Evolutionary conservation across 1,140 invertebrate genomes (phyloP).

Genomic region (Drosophila novamexicana): DNA sequence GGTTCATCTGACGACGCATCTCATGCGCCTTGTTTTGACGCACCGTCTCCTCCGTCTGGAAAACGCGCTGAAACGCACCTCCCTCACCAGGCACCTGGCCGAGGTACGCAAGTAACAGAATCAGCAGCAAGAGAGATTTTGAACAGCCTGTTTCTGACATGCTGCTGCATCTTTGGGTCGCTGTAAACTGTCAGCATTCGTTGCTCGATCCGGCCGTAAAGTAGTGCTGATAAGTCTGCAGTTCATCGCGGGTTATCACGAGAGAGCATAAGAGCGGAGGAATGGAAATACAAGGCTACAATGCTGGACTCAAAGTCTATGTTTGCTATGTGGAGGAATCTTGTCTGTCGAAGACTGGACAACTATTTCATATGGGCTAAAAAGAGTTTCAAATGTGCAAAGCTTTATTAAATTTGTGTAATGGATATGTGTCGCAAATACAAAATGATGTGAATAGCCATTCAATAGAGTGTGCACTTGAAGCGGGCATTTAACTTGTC

Average conservation of each 20-base stretch:
- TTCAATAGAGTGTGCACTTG: slow-evolving; percentile 88
- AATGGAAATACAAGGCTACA: not conserved
- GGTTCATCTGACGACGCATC: slow-evolving; percentile 91
- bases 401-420: slow-evolving; percentile 33
- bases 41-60: slow-evolving; percentile 76
- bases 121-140: slow-evolving; percentile 14
- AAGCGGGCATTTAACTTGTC: slow-evolving; percentile 91
- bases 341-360: too few relatives aligned
- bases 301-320: not conserved
- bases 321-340: too few relatives aligned
- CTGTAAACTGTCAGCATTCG: slow-evolving; percentile 28
- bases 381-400: slow-evolving; percentile 5
- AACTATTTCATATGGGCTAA: not conserved
- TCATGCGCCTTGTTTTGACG: slow-evolving; percentile 85
- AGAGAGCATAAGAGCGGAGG: slow-evolving; percentile 4
- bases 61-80: slow-evolving; percentile 82
- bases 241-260: slow-evolving; percentile 49
- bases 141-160: slow-evolving; percentile 41
- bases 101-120: slow-evolving; percentile 2
- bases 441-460: slow-evolving; percentile 20
- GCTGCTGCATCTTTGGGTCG: slow-evolving; percentile 52
- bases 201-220: not conserved
- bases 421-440: slow-evolving; percentile 6
- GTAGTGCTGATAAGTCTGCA: slow-evolving; percentile 45
- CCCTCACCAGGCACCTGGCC: slow-evolving; percentile 50